Conservation (phyloP, 2,888 invertebrate species). For the Mactromeris polynyma region DNA sequence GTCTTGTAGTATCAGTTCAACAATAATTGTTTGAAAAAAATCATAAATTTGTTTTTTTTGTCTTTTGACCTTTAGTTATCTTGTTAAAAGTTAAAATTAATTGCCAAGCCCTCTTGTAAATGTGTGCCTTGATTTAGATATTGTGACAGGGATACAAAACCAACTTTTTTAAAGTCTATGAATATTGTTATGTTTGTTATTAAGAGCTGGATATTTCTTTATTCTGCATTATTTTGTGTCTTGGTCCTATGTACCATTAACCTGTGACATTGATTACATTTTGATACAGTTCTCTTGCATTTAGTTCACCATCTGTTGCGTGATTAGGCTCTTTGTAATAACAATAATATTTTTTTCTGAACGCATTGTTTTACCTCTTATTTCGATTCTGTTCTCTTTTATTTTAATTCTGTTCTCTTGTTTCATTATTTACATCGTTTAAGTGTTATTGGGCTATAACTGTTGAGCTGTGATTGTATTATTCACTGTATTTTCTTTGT, state of each 20-base stretch:
- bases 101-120: no score
- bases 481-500: constrained; percentile 6
- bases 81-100: no score
- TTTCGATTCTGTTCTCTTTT: neutral
- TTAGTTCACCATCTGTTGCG: neutral
- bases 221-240: no score
- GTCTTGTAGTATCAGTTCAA: no score
- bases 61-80: no score
- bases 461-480: neutral
- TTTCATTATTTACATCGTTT: neutral
- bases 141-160: no score
- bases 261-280: neutral
- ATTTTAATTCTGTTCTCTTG: neutral
- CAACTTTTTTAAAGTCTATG: no score
- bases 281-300: neutral
- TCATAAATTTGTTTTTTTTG: no score
- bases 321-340: neutral
- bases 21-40: no score
- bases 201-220: no score
- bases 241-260: neutral
- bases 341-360: neutral
- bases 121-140: no score
- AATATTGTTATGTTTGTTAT: no score
- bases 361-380: neutral
- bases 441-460: neutral